Evolutionary conservation across 1,140 invertebrate genomes (phyloP).

Genomic region (Drosophila albomicans): DNA sequence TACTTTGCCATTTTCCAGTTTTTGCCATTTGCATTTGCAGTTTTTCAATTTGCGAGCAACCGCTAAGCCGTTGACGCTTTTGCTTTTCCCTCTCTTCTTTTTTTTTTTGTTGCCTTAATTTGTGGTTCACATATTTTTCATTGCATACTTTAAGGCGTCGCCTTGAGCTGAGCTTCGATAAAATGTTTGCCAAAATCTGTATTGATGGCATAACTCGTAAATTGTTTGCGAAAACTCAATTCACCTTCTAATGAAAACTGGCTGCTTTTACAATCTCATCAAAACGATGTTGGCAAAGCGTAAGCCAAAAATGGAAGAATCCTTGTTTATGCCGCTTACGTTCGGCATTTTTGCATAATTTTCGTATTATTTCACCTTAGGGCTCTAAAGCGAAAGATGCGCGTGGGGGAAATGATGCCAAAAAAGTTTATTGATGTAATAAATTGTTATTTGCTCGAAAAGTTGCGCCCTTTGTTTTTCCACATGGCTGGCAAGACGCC

Average conservation of each 20-base stretch:
- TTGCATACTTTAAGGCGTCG: constrained; percentile 36
- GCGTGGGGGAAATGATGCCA: neutral
- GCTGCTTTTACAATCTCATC: constrained; percentile 63
- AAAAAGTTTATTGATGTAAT: constrained; percentile 73
- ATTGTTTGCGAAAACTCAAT: constrained; percentile 44
- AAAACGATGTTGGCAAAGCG: constrained; percentile 39
- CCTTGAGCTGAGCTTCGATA: constrained; percentile 23
- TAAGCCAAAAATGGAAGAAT: constrained; percentile 39
- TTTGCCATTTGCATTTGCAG: constrained; percentile 23
- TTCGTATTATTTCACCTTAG: constrained; percentile 73
- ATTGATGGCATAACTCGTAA: constrained; percentile 37
- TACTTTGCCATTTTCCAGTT: constrained; percentile 40
- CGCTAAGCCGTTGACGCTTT: constrained; percentile 35
- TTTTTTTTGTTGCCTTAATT: constrained; percentile 13
- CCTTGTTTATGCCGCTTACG: constrained; percentile 51
- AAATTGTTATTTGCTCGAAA: constrained; percentile 72
- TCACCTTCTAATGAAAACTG: constrained; percentile 68
- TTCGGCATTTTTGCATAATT: constrained; percentile 64
- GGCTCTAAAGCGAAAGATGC: constrained; percentile 27
- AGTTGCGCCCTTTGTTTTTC: constrained; percentile 62
- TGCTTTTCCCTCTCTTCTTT: neutral
- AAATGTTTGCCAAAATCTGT: constrained; percentile 7
- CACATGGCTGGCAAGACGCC: constrained; percentile 57
- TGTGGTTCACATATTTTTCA: constrained; percentile 13
- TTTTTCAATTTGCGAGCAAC: constrained; percentile 54